phyloP scores from a whole-genome alignment of 2,797 vertebrate species.

The Enteromius paludinosus region DNA sequence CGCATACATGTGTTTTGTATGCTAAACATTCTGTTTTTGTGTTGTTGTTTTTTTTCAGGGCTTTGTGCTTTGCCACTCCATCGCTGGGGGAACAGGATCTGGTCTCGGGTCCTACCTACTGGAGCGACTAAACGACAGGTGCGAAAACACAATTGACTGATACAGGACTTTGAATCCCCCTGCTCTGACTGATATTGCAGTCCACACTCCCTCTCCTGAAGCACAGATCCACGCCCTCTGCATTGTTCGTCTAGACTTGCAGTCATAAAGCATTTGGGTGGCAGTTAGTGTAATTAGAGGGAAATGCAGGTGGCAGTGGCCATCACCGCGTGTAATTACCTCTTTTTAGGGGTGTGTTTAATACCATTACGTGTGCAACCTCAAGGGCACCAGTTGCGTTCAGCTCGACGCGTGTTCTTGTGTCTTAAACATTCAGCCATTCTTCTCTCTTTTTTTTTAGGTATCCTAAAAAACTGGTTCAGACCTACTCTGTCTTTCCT shows the following conservation, averaged over 20 bases:
- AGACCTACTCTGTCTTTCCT: constrained; percentile 97
- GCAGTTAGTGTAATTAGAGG: constrained; percentile 41
- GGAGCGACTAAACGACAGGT: constrained; percentile 97
- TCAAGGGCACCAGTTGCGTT: constrained; percentile 9
- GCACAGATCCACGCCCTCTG: constrained; percentile 14
- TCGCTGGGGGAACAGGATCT: constrained; percentile 93
- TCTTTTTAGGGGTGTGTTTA: constrained; percentile 32
- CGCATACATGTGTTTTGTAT: constrained; percentile 59
- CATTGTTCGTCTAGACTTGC: constrained; percentile 29
- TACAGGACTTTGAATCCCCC: background rate
- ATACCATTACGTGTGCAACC: constrained; percentile 30
- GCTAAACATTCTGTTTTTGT: background rate
- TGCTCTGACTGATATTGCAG: background rate
- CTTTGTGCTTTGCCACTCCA: constrained; percentile 96
- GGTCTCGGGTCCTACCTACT: constrained; percentile 94
- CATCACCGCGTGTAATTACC: constrained; percentile 39
- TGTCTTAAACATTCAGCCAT: background rate
- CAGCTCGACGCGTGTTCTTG: background rate
- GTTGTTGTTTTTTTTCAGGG: constrained; percentile 75
- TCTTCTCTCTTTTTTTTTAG: constrained; percentile 67
- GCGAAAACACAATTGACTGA: constrained; percentile 39
- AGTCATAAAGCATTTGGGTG: constrained; percentile 37
- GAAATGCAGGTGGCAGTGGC: constrained; percentile 19
- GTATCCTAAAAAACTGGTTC: constrained; percentile 96
- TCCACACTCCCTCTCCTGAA: constrained; percentile 26